phyloP scores from a whole-genome alignment of 2,113 vertebrate genomes.

The Actenoides lindsayi region DNA sequence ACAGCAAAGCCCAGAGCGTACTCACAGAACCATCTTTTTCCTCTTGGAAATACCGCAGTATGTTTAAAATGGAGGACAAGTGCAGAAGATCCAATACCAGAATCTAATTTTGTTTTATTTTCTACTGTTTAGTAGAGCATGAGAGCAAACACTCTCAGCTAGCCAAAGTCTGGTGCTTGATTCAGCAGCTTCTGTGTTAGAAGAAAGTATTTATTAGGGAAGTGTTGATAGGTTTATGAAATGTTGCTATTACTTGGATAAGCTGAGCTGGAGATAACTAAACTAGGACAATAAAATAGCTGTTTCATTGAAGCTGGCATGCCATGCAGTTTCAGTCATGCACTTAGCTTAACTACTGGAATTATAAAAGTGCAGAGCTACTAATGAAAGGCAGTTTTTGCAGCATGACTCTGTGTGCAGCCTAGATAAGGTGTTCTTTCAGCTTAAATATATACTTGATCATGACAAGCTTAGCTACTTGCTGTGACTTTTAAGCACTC shows the following conservation, averaged over 20 bases:
- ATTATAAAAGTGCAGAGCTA: not conserved
- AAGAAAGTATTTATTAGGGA: conserved; percentile 8
- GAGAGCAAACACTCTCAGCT: not conserved
- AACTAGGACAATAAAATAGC: conserved; percentile 31
- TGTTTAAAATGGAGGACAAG: not conserved
- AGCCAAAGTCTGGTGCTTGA: not conserved
- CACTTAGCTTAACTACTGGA: not conserved
- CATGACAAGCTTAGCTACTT: not conserved
- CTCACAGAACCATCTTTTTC: not conserved
- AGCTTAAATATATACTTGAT: not conserved
- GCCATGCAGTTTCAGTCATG: not conserved
- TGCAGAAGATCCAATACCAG: not conserved
- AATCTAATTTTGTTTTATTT: not conserved
- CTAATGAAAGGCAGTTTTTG: conserved; percentile 9
- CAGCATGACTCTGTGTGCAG: not conserved
- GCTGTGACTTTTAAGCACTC: not conserved
- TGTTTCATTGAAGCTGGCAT: conserved; percentile 24
- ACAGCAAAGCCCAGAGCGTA: not conserved
- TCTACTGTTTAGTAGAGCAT: not conserved
- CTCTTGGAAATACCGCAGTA: not conserved
- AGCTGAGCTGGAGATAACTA: conserved; percentile 18
- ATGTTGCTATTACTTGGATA: conserved; percentile 14
- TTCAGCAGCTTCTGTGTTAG: not conserved
- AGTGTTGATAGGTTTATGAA: conserved; percentile 42
- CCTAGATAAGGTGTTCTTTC: not conserved